Evolutionary conservation across 2,113 vertebrate species (phyloP).

Genomic region (Passer montanus): DNA sequence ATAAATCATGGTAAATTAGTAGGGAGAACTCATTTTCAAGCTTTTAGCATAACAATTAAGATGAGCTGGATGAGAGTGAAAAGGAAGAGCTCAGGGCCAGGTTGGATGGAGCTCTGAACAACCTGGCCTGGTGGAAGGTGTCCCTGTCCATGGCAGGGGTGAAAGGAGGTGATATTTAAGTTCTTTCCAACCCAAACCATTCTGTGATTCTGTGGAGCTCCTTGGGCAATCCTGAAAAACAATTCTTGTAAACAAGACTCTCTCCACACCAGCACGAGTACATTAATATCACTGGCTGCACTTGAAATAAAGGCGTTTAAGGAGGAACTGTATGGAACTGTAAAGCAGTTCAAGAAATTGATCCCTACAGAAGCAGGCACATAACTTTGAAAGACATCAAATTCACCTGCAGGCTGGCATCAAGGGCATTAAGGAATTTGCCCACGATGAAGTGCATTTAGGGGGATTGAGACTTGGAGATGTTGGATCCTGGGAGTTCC

Average conservation of each 20-base stretch:
- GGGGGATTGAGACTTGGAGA: neutral
- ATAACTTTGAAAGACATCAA: neutral
- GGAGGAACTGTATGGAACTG: slow-evolving; percentile 70
- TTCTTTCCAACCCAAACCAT: neutral
- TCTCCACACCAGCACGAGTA: slow-evolving; percentile 76
- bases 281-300: slow-evolving; percentile 70
- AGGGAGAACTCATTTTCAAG: neutral
- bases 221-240: slow-evolving; percentile 69
- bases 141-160: neutral
- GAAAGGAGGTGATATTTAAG: neutral
- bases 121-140: neutral
- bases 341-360: neutral
- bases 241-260: slow-evolving; percentile 54
- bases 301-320: slow-evolving; percentile 82
- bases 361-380: neutral
- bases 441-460: neutral
- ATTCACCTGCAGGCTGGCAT: neutral
- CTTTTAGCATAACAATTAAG: slow-evolving; percentile 80
- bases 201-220: slow-evolving; percentile 36
- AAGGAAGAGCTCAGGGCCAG: slow-evolving; percentile 74
- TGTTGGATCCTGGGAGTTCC: neutral
- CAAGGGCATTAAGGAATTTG: neutral
- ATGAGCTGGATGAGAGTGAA: slow-evolving; percentile 76
- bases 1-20: neutral
- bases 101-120: neutral